These are phyloP conservation scores for Poecilia latipinna DNA, from an alignment of 2,113 vertebrate genomes.

Conservation along the genomic window DNA sequence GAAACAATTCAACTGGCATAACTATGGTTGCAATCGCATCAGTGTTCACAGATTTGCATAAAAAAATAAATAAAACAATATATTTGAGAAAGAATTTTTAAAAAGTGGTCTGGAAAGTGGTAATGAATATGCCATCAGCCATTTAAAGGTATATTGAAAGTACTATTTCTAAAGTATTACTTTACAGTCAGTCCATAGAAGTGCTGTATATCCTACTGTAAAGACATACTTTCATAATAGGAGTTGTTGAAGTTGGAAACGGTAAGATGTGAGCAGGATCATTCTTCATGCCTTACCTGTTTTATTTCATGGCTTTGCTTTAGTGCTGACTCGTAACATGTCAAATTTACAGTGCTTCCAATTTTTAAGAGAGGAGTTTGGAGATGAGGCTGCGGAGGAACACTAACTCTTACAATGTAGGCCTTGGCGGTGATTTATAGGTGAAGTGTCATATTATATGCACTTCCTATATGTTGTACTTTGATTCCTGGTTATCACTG, in stretches of 20 bases:
- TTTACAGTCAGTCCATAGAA: not conserved
- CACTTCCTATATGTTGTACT: conserved; percentile 2
- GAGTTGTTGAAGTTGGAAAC: not conserved
- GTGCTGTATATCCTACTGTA: not conserved
- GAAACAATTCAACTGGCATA: too few species aligned
- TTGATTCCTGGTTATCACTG: not conserved
- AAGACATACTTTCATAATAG: too few species aligned
- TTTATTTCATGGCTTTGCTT: conserved; percentile 67
- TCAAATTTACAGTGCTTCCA: conserved; percentile 68
- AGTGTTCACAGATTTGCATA: too few species aligned
- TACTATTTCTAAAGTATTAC: not conserved
- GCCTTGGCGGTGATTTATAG: conserved; percentile 49
- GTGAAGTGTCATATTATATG: conserved; percentile 25
- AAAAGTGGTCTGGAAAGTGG: too few species aligned
- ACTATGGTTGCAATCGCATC: too few species aligned
- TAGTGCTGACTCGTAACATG: conserved; percentile 72
- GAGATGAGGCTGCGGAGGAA: conserved; percentile 29
- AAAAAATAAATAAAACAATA: too few species aligned
- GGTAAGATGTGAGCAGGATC: conserved; percentile 36
- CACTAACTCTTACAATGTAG: conserved; percentile 40
- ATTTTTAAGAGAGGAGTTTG: conserved; percentile 49
- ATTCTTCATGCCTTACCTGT: conserved; percentile 32
- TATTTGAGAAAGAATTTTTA: too few species aligned
- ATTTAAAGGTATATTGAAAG: not conserved
- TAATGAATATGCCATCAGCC: not conserved